These are phyloP conservation scores for Python bivittatus DNA, from an alignment of 2,113 vertebrate genomes.

Conservation along the genomic window DNA sequence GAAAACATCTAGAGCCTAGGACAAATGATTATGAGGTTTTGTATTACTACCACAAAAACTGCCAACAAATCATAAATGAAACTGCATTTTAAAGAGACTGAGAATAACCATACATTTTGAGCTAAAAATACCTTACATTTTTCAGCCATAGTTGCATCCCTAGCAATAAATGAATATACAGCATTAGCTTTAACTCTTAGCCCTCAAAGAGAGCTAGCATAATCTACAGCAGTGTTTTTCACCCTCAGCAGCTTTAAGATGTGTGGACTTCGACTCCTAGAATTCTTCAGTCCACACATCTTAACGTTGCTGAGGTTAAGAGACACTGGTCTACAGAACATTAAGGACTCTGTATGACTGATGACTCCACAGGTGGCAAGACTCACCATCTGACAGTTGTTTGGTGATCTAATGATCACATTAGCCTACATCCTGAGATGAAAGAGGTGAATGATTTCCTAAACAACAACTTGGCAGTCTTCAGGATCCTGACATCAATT, in stretches of 20 bases:
- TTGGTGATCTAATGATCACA: slow-evolving; percentile 11
- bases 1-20: neutral
- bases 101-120: neutral
- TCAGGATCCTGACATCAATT: neutral
- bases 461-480: slow-evolving; percentile 2
- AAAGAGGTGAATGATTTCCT: neutral
- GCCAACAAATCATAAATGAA: neutral
- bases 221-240: too few species aligned
- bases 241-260: too few species aligned
- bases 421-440: neutral
- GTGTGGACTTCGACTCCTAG: neutral
- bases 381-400: neutral
- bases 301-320: neutral
- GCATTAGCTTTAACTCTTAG: neutral
- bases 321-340: neutral
- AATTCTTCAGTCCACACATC: neutral
- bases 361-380: neutral
- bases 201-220: neutral
- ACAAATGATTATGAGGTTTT: neutral
- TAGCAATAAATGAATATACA: neutral
- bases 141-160: neutral
- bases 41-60: neutral
- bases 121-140: neutral
- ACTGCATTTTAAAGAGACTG: neutral
- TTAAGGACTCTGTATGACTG: neutral